Evolutionary conservation across 2,888 invertebrate genomes (phyloP).

Genomic region (Xestia xanthographa): DNA sequence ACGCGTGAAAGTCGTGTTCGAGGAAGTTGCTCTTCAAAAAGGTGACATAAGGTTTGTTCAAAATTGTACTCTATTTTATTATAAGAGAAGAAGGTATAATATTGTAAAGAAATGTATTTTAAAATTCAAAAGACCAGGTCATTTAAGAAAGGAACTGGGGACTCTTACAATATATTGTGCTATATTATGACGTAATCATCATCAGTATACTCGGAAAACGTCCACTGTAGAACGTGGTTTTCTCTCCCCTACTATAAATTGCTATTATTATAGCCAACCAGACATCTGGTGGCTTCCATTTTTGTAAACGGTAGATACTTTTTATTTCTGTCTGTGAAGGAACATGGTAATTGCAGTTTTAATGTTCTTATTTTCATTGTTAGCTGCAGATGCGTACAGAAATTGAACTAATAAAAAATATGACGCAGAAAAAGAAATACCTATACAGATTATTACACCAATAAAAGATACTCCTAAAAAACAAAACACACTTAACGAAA

Average conservation of each 20-base stretch:
- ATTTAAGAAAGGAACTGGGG: not conserved
- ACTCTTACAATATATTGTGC: constrained; percentile 17
- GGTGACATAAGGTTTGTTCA: constrained; percentile 93
- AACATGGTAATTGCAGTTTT: not conserved
- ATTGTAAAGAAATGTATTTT: not conserved
- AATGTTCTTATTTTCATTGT: constrained; percentile 6
- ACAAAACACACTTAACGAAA: constrained; percentile 40
- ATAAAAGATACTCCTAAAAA: constrained; percentile 30
- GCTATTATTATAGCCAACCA: constrained; percentile 26
- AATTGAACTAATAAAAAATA: not conserved
- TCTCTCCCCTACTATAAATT: constrained; percentile 29
- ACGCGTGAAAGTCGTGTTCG: constrained; percentile 95
- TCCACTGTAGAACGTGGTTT: constrained; percentile 17
- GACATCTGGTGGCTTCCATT: constrained; percentile 17
- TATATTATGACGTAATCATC: constrained; percentile 46
- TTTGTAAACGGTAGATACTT: constrained; percentile 8
- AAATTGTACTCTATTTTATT: not conserved
- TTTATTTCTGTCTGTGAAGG: constrained; percentile 6
- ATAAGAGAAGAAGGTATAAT: not conserved
- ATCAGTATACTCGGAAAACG: constrained; percentile 41
- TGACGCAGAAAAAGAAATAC: not conserved
- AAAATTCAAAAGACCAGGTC: not conserved
- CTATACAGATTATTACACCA: constrained; percentile 17
- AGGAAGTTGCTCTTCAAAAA: constrained; percentile 94
- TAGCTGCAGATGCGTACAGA: not conserved